phyloP scores from a whole-genome alignment of 2,797 vertebrate species.

The Macrochelys suwanniensis region DNA sequence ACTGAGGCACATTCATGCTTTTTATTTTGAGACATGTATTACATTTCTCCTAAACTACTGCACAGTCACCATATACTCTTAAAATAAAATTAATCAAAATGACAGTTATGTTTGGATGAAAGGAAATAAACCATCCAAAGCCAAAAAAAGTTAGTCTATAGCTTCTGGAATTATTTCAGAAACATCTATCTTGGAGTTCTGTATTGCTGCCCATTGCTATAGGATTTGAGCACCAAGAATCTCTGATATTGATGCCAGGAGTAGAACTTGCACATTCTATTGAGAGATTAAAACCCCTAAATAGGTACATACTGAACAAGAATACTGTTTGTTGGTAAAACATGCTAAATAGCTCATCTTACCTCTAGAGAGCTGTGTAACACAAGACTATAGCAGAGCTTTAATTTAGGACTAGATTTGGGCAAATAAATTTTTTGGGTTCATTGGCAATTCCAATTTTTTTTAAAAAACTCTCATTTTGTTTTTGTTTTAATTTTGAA shows the following conservation, averaged over 20 bases:
- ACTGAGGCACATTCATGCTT: not conserved
- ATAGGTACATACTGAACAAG: not conserved
- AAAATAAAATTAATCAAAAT: not conserved
- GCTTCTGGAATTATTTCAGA: not conserved
- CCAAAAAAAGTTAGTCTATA: not conserved
- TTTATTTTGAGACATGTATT: not conserved
- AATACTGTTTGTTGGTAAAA: not conserved
- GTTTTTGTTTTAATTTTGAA: not conserved
- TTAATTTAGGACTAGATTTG: not conserved
- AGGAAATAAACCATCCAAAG: not conserved
- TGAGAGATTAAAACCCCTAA: not conserved
- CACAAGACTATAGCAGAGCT: not conserved
- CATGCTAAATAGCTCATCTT: not conserved
- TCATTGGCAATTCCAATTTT: not conserved
- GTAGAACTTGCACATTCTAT: not conserved
- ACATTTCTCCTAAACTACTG: not conserved
- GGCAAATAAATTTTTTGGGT: not conserved
- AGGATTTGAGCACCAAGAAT: not conserved
- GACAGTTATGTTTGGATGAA: not conserved
- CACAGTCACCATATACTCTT: not conserved
- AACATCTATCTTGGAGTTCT: not conserved
- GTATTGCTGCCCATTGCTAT: rapidly evolving
- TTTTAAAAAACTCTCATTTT: not conserved
- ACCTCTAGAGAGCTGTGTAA: not conserved
- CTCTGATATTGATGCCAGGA: not conserved